Evolutionary conservation across 2,113 vertebrate genomes (phyloP).

Genomic region (Paramisgurnus dabryanus): DNA sequence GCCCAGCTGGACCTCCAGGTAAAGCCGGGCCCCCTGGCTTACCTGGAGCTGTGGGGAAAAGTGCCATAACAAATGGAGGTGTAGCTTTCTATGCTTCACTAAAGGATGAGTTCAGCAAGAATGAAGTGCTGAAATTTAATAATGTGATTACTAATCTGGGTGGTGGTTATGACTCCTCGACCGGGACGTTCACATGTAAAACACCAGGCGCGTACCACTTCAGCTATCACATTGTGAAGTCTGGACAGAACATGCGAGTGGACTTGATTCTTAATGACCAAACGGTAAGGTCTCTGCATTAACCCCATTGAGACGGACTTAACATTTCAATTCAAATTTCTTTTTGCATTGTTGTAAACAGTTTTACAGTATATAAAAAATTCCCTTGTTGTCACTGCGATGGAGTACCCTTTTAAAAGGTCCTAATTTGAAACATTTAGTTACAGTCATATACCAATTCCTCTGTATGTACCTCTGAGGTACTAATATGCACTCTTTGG

Average conservation of each 20-base stretch:
- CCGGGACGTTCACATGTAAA: constrained; percentile 54
- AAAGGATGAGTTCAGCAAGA: constrained; percentile 30
- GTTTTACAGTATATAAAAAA: too few relatives aligned
- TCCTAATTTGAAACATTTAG: too few relatives aligned
- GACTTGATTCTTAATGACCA: constrained; percentile 53
- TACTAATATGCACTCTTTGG: too few relatives aligned
- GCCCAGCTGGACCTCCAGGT: constrained; percentile 50
- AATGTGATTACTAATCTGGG: constrained; percentile 56
- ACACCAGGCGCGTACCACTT: constrained; percentile 49
- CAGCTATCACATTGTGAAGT: constrained; percentile 55
- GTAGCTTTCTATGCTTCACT: constrained; percentile 51
- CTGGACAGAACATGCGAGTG: constrained; percentile 37
- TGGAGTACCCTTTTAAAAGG: too few relatives aligned
- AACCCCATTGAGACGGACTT: background rate
- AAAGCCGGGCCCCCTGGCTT: constrained; percentile 51
- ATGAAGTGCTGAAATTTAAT: constrained; percentile 53
- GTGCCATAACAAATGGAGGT: background rate
- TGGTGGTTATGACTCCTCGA: constrained; percentile 41
- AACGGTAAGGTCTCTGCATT: constrained; percentile 26
- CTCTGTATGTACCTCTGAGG: too few relatives aligned
- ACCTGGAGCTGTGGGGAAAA: constrained; percentile 34
- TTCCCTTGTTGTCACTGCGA: too few relatives aligned
- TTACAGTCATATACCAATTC: too few relatives aligned
- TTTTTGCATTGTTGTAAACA: too few relatives aligned
- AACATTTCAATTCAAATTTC: too few relatives aligned